These are phyloP conservation scores for Epicampocera succincta DNA, from an alignment of 2,888 invertebrate species.

Conservation along the genomic window DNA sequence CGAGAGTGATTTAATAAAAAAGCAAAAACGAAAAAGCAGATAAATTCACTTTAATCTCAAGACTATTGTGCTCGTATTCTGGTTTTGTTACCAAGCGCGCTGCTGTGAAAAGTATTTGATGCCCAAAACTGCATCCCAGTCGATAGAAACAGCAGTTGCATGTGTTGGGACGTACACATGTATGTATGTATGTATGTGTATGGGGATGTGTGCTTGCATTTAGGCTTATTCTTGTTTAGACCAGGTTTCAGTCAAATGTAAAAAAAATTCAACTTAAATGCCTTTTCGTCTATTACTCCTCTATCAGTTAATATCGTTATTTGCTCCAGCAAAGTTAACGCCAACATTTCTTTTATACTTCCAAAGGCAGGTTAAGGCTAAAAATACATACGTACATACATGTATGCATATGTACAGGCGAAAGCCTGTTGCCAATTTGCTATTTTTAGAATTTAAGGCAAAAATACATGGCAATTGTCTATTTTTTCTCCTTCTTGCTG, in stretches of 20 bases:
- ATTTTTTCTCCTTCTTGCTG: conserved; percentile 5
- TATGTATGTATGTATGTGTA: background rate
- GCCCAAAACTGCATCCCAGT: conserved; percentile 34
- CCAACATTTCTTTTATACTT: conserved; percentile 47
- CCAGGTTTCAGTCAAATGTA: conserved; percentile 29
- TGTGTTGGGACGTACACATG: background rate
- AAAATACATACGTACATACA: conserved; percentile 66
- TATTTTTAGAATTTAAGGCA: conserved; percentile 64
- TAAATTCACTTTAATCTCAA: conserved; percentile 33
- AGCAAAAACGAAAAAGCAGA: background rate
- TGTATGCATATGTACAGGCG: too few species aligned
- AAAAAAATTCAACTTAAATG: conserved; percentile 21
- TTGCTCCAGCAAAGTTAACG: conserved; percentile 33
- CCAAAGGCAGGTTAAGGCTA: conserved; percentile 68
- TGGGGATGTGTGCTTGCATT: background rate
- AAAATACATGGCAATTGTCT: conserved; percentile 21
- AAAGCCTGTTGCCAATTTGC: conserved; percentile 62
- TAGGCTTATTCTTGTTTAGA: conserved; percentile 50
- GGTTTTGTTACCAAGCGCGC: conserved; percentile 51
- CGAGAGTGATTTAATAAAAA: conserved; percentile 23
- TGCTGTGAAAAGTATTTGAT: conserved; percentile 29
- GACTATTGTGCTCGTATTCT: background rate
- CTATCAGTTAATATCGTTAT: conserved; percentile 37
- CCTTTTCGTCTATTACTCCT: conserved; percentile 52
- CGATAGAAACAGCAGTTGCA: background rate